These are phyloP conservation scores for Morus bassanus DNA, from an alignment of 2,797 vertebrate species.

Conservation along the genomic window DNA sequence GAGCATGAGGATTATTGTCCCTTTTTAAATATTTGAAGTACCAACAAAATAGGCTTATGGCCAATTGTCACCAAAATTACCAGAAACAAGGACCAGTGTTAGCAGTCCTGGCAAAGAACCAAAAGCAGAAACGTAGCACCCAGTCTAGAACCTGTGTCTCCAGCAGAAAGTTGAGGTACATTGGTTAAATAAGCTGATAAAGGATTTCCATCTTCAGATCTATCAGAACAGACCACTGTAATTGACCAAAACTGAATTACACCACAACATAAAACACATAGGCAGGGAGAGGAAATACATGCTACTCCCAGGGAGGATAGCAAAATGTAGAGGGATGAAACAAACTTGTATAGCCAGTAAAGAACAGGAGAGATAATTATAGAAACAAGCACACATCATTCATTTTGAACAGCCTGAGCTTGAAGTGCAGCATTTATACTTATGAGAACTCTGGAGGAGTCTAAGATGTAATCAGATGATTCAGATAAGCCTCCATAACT, in stretches of 20 bases:
- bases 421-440: not conserved
- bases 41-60: not conserved
- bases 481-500: not conserved
- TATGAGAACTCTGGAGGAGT: not conserved
- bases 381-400: not conserved
- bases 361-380: not conserved
- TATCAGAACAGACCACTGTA: not conserved
- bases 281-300: not conserved
- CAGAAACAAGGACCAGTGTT: not conserved
- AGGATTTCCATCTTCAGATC: not conserved
- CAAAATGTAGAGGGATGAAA: not conserved
- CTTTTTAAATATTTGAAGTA: not conserved
- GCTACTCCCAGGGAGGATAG: not conserved
- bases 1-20: not conserved
- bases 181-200: not conserved
- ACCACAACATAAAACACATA: not conserved
- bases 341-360: not conserved
- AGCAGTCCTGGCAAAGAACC: not conserved
- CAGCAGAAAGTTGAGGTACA: not conserved
- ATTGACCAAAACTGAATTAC: not conserved
- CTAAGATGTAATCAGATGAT: conserved; percentile 11
- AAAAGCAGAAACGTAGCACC: not conserved
- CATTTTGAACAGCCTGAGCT: not conserved
- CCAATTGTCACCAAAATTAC: not conserved
- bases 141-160: not conserved